phyloP scores from a whole-genome alignment of 1,140 invertebrate species.

The Solen grandis region DNA sequence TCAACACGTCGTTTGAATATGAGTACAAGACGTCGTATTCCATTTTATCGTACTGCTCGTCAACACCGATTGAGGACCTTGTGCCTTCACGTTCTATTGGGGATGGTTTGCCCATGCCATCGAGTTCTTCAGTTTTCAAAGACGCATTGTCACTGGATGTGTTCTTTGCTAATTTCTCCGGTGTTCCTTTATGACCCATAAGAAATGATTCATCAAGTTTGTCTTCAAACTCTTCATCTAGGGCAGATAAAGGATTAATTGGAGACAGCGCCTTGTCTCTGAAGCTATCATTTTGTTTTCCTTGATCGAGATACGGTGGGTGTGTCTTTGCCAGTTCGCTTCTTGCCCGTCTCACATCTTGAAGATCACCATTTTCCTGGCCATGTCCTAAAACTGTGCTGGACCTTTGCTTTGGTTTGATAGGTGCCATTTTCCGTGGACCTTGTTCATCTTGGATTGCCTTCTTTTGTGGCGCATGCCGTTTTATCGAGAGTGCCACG shows the following conservation, averaged over 20 bases:
- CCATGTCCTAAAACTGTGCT: slow-evolving; percentile 44
- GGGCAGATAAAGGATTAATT: neutral
- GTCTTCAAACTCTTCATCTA: slow-evolving; percentile 40
- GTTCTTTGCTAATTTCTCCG: slow-evolving; percentile 22
- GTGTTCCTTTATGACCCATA: slow-evolving; percentile 1
- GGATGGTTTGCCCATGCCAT: slow-evolving; percentile 16
- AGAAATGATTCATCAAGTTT: slow-evolving; percentile 33
- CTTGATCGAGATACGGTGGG: neutral
- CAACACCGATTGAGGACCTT: slow-evolving; percentile 27
- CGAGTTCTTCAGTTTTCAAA: slow-evolving; percentile 39
- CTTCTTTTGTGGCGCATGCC: neutral
- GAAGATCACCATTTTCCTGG: neutral
- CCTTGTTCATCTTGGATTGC: slow-evolving; percentile 30
- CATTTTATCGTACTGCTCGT: slow-evolving; percentile 27
- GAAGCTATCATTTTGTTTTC: neutral
- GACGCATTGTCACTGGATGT: slow-evolving; percentile 19
- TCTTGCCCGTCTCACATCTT: neutral
- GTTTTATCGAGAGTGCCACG: slow-evolving; percentile 20
- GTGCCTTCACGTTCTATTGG: slow-evolving; percentile 48
- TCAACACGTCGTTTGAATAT: slow-evolving; percentile 46
- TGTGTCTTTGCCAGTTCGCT: slow-evolving; percentile 34
- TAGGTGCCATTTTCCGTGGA: slow-evolving; percentile 6
- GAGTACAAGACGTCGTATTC: slow-evolving; percentile 46
- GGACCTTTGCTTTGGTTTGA: slow-evolving; percentile 36
- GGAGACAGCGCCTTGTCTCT: slow-evolving; percentile 21